These are phyloP conservation scores for Drosophila leontia DNA, from an alignment of 1,140 invertebrate genomes.

Conservation along the genomic window DNA sequence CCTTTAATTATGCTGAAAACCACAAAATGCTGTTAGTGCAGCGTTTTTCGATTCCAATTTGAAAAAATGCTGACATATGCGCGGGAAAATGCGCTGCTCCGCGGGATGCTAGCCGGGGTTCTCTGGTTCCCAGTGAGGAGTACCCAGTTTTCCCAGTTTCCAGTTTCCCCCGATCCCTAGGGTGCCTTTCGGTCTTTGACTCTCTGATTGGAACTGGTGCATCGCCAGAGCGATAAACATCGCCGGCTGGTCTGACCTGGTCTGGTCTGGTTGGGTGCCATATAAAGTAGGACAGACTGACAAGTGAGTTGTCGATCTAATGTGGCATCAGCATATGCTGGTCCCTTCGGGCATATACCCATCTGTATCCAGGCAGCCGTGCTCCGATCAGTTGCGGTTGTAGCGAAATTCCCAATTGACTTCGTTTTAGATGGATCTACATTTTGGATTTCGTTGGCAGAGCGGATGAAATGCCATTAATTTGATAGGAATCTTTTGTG, in stretches of 20 bases:
- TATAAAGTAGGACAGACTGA: conserved; percentile 40
- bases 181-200: conserved; percentile 74
- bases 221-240: conserved; percentile 47
- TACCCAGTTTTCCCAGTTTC: conserved; percentile 6
- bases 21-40: conserved; percentile 83
- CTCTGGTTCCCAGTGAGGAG: conserved; percentile 4
- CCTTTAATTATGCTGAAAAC: conserved; percentile 83
- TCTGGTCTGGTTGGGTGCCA: conserved; percentile 8
- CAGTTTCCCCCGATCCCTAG: conserved; percentile 52
- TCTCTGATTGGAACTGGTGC: conserved; percentile 82
- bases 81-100: conserved; percentile 52
- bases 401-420: conserved; percentile 56
- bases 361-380: conserved; percentile 20
- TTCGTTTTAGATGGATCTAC: conserved; percentile 74
- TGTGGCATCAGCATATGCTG: conserved; percentile 85
- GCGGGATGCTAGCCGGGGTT: conserved; percentile 36
- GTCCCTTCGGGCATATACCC: conserved; percentile 38
- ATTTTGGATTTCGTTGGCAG: neutral
- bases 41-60: conserved; percentile 80
- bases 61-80: conserved; percentile 84
- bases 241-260: neutral
- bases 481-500: conserved; percentile 7
- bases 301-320: conserved; percentile 84
- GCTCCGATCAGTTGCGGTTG: conserved; percentile 71
- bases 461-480: conserved; percentile 10